Evolutionary conservation across 2,888 invertebrate species (phyloP), one percentile per base, ranked within the genome.

Genomic region (Anoncus sp.): DNA sequence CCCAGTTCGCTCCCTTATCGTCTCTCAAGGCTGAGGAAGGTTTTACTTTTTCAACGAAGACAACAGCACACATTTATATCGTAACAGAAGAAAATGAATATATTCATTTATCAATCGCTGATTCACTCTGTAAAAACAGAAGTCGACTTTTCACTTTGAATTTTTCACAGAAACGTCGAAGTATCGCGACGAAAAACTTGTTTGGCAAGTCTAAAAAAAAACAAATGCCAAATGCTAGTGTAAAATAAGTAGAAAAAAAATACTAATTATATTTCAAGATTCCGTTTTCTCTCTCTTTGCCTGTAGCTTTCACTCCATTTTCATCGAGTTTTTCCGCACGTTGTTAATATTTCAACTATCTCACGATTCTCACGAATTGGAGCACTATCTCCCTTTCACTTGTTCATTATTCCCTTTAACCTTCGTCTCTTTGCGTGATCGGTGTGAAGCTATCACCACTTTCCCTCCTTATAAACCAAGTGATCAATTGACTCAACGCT

Each of bases 381-480:
- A 65, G 47, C 59, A 62, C 31, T 60, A 55, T 49, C 14, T 45
- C 22, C 5, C 43, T 47, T 22, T 53, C 31, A 40, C 38, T 53
- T 55, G 20, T 18, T 67, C 47, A 67, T 53, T 62, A 69, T 69
- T 62, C 31, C 49, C 40, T 59, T 18, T 4, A 63, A 45, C 18
- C 31, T 35, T 55, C 16, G 49, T 55, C 2, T 27, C 31, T 55
- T 57, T 22, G 6, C 35, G 43, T 9, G 24, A 35, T 57, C 5
- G 10, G 31, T 47, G 14, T 14, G 7, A 20, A 57, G n/a, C 14
- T 20, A 45, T 31, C 73, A 51, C 65, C 51, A n/a, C 40, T 47
- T 3, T 1, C 7, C 5, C 20, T 47, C 31, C 38, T 12, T 57
- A 12, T 35, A 51, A 49, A 22, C 47, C 38, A 70, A 27, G 70